These are phyloP conservation scores for Falco punctatus DNA, from an alignment of 2,113 vertebrate species.

Conservation along the genomic window DNA sequence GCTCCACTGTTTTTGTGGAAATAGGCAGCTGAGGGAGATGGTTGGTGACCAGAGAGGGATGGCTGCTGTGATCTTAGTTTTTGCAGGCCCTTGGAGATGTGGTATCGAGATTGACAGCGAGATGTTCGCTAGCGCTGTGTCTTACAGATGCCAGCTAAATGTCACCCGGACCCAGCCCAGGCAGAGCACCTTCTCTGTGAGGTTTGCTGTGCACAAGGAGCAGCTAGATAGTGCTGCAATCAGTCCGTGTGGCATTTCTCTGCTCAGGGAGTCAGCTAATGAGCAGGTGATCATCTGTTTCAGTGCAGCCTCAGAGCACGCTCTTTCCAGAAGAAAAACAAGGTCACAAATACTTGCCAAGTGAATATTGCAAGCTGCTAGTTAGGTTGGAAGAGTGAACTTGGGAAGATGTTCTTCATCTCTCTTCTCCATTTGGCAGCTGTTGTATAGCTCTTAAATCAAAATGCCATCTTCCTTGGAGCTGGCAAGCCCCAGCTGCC, in stretches of 20 bases:
- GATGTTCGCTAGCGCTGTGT: background rate
- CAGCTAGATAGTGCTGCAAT: background rate
- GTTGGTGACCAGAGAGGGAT: background rate
- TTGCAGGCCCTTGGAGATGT: background rate
- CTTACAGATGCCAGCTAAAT: background rate
- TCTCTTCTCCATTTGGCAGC: background rate
- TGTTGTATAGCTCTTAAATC: background rate
- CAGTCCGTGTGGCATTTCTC: background rate
- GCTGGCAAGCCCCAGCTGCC: background rate
- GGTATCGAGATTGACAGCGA: background rate
- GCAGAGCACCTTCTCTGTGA: rapidly evolving
- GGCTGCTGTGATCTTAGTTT: background rate
- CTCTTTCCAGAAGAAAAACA: background rate
- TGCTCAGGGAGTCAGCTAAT: background rate
- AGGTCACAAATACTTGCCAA: background rate
- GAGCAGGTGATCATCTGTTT: background rate
- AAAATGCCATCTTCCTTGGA: background rate
- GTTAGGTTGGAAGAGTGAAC: background rate
- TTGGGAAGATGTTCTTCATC: background rate
- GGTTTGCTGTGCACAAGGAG: rapidly evolving
- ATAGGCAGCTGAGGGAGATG: background rate
- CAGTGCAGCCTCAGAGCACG: background rate
- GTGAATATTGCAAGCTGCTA: background rate
- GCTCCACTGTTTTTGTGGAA: background rate
- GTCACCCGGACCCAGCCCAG: background rate